Evolutionary conservation across 2,888 invertebrate species (phyloP), one percentile per base, ranked within the genome.

Genomic region (Entomobrya proxima): DNA sequence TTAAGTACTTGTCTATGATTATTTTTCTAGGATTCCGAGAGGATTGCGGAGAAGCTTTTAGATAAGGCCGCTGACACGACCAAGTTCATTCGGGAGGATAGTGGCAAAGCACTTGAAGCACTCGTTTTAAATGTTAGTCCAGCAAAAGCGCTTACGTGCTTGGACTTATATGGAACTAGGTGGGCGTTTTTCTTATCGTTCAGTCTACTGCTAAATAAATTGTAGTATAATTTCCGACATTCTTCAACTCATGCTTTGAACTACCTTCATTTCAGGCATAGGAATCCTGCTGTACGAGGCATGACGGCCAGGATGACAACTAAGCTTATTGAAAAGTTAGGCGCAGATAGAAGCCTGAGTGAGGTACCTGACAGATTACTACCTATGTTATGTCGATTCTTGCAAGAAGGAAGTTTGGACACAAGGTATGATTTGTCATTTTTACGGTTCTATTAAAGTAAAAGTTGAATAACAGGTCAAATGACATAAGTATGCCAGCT

Each of bases 21-120:
- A 18, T 80, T 61, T 67, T 21, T 80, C 9, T 83, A 90, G 93
- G 98, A 98, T 92, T 93, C 97, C 78, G 98, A 98, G 91, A 96
- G 97, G 91, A 93, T 97, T 75, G 95, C 95, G 0, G 94, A 94
- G 27, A 95, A 96, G 11, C 92, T 98, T 83, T 93, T 98, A 37
- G 96, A 96, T 90, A 95, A 98, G 86, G 96, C 97, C 74, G 97
- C 98, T 0, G 98, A 99, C 91, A 98, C 97, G 7, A 98, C 98
- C 92, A 95, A 95, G 90, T 98, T 99, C 91, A 94, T 99, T 75
- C 94, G 98, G 27, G 96, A 96, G 44, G 98, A 98, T 92, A 96
- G 98, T 2, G 95, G 95, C 83, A 93, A 94, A 11, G 96, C 98
- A 0, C 92, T 99, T 55, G 96, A 95, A 90, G 93, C 94, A 15